Evolutionary conservation across 2,113 vertebrate species (phyloP).

Genomic region (Edolisoma coerulescens): DNA sequence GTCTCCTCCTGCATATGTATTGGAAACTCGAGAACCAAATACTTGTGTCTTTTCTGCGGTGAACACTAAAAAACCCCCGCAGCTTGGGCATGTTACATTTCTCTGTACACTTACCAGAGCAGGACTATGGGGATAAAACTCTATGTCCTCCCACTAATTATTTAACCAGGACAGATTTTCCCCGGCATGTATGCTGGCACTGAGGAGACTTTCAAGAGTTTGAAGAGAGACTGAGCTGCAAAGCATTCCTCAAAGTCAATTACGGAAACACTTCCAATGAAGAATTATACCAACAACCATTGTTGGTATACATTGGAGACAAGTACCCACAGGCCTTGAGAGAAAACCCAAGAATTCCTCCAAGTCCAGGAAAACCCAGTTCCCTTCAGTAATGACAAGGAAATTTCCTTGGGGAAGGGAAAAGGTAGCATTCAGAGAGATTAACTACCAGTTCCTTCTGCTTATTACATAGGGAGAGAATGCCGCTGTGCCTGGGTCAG

Average conservation of each 20-base stretch:
- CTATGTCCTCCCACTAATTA: not conserved
- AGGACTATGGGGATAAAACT: not conserved
- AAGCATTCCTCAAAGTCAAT: not conserved
- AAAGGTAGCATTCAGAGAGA: not conserved
- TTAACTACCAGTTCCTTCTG: not conserved
- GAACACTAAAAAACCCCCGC: too few species aligned
- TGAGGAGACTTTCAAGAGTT: not conserved
- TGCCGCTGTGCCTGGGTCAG: fast-evolving
- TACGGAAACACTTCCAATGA: not conserved
- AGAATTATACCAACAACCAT: not conserved
- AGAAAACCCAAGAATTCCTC: not conserved
- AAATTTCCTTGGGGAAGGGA: not conserved
- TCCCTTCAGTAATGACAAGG: not conserved
- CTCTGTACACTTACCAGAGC: not conserved
- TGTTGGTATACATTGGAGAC: too few species aligned
- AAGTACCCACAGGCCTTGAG: not conserved
- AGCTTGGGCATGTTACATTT: not conserved
- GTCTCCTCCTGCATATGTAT: not conserved
- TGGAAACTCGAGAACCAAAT: not conserved
- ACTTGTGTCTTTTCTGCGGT: not conserved
- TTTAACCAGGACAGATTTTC: not conserved
- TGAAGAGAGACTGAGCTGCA: not conserved
- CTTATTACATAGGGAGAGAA: not conserved
- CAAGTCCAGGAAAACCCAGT: not conserved
- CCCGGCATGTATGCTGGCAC: fast-evolving